A percentile compares a stretch with the other conserved stretches of the same genome.
phyloP scores from a whole-genome alignment of 2,797 vertebrate species.

The Catostomus latipinnis region DNA sequence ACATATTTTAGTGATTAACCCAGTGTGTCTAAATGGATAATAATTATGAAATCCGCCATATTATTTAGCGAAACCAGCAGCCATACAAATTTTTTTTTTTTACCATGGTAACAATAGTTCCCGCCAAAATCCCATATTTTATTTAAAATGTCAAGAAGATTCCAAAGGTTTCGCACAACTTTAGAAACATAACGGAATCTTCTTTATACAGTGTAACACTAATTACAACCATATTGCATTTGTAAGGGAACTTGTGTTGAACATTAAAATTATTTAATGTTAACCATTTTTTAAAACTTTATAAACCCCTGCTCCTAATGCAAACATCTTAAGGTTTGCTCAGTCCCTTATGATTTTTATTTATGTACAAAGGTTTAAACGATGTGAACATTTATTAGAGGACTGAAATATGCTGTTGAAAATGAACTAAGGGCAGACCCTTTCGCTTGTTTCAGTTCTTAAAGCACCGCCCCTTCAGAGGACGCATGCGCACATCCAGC shows the following conservation, averaged over 20 bases:
- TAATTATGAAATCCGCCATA: too few species aligned
- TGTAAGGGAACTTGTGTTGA: too few species aligned
- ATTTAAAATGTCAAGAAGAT: not conserved
- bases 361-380: not conserved
- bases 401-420: not conserved
- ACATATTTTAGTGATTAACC: too few species aligned
- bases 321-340: too few species aligned
- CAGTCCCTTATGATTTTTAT: too few species aligned
- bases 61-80: too few species aligned
- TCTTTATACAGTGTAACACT: not conserved
- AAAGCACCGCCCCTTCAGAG: not conserved
- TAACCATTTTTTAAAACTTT: too few species aligned
- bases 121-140: not conserved
- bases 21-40: too few species aligned
- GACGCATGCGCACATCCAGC: constrained; percentile 29
- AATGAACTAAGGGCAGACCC: too few species aligned
- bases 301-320: too few species aligned
- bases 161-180: not conserved
- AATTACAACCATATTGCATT: not conserved
- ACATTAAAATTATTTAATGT: too few species aligned
- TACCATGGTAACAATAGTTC: not conserved
- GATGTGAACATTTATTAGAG: not conserved
- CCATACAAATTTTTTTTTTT: too few species aligned
- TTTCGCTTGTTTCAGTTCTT: constrained; percentile 3
- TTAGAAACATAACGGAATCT: not conserved